Evolutionary conservation across 2,113 vertebrate species (phyloP).

Genomic region (Strigops habroptila): DNA sequence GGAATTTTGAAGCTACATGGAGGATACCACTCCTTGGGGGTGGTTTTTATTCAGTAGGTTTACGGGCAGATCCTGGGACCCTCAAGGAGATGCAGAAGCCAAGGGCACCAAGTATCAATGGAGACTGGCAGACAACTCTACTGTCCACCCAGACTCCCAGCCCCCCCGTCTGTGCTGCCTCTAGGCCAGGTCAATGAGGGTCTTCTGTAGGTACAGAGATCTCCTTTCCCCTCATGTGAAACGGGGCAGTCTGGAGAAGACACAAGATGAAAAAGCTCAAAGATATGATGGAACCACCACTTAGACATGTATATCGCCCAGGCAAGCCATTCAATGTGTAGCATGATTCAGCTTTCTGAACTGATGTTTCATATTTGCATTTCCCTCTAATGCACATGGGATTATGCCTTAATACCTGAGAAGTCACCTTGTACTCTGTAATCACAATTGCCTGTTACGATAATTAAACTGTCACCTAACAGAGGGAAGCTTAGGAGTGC

Average conservation of each 20-base stretch:
- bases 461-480: slow-evolving; percentile 37
- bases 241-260: background rate
- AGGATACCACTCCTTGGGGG: background rate
- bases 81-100: background rate
- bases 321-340: background rate
- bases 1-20: background rate
- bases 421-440: background rate
- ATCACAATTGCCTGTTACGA: background rate
- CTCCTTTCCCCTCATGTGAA: background rate
- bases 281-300: background rate
- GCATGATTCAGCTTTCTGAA: background rate
- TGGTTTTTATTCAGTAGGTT: background rate
- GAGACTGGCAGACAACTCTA: background rate
- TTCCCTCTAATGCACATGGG: background rate
- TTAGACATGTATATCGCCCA: background rate
- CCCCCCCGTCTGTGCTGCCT: background rate
- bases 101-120: background rate
- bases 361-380: background rate
- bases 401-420: slow-evolving; percentile 18
- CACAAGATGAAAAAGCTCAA: background rate
- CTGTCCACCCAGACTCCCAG: background rate
- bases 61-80: background rate
- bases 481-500: background rate
- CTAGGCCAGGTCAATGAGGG: too few species aligned
- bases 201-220: background rate